phyloP scores from a whole-genome alignment of 2,888 invertebrate species.

The Endotricha flammealis region DNA sequence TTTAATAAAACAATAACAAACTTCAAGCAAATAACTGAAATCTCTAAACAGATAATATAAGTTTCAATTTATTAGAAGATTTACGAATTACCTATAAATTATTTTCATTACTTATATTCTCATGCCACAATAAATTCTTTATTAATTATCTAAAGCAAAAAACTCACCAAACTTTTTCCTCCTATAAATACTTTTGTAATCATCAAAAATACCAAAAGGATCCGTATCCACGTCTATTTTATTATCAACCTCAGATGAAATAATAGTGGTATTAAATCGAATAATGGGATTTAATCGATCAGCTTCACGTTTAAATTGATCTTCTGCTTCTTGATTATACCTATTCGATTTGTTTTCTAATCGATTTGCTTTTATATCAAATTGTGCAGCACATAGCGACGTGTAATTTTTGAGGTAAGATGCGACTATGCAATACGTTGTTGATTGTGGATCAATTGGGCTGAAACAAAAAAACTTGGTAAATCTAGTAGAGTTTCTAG shows the following conservation, averaged over 20 bases:
- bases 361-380: constrained; percentile 42
- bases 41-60: no score
- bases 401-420: constrained; percentile 63
- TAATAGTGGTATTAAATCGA: constrained; percentile 20
- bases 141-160: no score
- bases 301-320: constrained; percentile 21
- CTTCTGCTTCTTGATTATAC: constrained; percentile 28
- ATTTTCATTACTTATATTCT: no score
- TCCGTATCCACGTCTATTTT: constrained; percentile 45
- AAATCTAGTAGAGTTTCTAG: no score
- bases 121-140: no score
- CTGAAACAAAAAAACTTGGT: constrained; percentile 44
- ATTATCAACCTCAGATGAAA: constrained; percentile 45
- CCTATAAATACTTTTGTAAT: constrained; percentile 46
- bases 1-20: no score
- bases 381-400: constrained; percentile 63
- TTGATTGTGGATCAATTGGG: constrained; percentile 67
- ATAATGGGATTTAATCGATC: constrained; percentile 16
- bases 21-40: no score
- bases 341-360: constrained; percentile 41
- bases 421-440: constrained; percentile 65
- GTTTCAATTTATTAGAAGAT: no score
- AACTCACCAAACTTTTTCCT: constrained; percentile 65
- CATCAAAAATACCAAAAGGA: constrained; percentile 46
- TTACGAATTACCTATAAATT: no score